These are phyloP conservation scores for Delichon dasypus DNA, from an alignment of 2,797 vertebrate species.

Conservation along the genomic window DNA sequence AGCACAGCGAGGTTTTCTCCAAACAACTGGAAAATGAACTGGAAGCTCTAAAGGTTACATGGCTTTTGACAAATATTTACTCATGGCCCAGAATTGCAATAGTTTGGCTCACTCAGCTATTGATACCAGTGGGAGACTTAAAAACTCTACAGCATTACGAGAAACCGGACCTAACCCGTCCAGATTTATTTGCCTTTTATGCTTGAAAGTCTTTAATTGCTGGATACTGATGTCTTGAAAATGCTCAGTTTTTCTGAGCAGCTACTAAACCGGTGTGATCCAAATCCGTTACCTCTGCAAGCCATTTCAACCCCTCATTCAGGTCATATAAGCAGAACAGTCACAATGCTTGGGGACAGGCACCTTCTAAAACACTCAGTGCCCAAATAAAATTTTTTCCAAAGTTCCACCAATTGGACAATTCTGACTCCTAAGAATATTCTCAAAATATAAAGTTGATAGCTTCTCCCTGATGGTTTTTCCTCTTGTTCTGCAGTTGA, in stretches of 20 bases:
- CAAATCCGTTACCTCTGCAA: not conserved
- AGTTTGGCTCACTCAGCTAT: not conserved
- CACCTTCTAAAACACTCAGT: not conserved
- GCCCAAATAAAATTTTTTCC: not conserved
- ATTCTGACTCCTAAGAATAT: not conserved
- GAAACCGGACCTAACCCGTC: not conserved
- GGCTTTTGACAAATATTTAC: not conserved
- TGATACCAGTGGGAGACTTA: not conserved
- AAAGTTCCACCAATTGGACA: not conserved
- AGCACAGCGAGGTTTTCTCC: constrained; percentile 90
- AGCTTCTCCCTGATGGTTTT: not conserved
- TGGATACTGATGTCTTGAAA: not conserved
- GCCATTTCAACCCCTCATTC: not conserved
- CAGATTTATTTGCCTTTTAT: not conserved
- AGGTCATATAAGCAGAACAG: not conserved
- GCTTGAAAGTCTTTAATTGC: not conserved
- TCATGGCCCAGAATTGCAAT: not conserved
- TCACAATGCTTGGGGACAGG: not conserved
- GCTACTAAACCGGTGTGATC: not conserved
- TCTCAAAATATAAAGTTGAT: not conserved
- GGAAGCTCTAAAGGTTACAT: constrained; percentile 87
- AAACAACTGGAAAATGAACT: constrained; percentile 93
- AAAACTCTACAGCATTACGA: not conserved
- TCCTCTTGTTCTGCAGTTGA: constrained; percentile 72
- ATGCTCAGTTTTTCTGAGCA: not conserved